These are phyloP conservation scores for Diplosoma virens DNA, from an alignment of 23 tunicate species.

Conservation along the genomic window DNA sequence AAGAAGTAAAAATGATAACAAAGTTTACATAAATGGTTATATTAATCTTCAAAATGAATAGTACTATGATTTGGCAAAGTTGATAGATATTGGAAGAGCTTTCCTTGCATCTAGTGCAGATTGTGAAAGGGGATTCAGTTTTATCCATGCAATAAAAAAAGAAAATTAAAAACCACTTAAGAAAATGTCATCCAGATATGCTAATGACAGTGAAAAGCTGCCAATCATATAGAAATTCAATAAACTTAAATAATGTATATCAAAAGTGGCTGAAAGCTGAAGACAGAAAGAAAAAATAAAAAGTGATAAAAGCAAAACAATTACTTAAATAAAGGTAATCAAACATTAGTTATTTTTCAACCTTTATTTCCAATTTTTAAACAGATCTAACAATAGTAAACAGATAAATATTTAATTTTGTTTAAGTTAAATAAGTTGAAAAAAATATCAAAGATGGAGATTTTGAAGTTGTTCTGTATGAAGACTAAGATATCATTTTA, in stretches of 20 bases:
- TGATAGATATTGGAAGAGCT: neutral
- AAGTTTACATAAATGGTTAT: neutral
- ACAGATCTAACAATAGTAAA: no score
- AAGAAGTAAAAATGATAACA: neutral
- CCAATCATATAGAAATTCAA: neutral
- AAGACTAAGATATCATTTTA: no score
- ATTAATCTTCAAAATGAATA: neutral
- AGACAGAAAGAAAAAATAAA: neutral
- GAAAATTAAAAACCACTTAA: neutral
- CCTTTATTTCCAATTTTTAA: neutral
- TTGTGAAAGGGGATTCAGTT: neutral
- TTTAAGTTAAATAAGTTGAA: no score
- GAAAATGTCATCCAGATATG: neutral
- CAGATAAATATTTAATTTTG: no score
- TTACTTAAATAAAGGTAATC: neutral
- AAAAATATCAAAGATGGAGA: no score
- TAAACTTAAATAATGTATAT: neutral
- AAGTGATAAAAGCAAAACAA: neutral
- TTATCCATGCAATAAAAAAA: neutral
- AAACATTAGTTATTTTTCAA: neutral
- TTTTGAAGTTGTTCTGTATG: no score
- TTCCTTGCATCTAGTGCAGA: neutral
- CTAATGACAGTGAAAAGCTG: no score
- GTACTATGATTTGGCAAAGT: neutral
- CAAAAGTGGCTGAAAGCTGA: neutral